phyloP scores from a whole-genome alignment of 2,888 invertebrate genomes.

The Neoaliturus tenellus region DNA sequence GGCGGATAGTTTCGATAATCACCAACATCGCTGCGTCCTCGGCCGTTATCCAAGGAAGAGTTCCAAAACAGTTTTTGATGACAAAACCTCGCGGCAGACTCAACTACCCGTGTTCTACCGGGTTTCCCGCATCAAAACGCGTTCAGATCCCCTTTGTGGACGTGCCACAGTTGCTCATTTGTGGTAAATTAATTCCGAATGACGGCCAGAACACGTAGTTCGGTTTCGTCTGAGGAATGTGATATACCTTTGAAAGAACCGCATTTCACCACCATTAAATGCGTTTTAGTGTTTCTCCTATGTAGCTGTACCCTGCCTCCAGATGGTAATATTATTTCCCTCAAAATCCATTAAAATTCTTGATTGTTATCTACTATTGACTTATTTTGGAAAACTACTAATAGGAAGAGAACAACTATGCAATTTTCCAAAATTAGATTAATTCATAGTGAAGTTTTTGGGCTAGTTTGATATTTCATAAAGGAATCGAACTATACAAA shows the following conservation, averaged over 20 bases:
- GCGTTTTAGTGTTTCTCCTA: not conserved
- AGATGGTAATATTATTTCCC: no score
- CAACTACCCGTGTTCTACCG: conserved; percentile 20
- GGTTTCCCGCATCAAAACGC: conserved; percentile 27
- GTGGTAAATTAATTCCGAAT: conserved; percentile 31
- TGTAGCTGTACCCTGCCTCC: not conserved
- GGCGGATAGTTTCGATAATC: not conserved
- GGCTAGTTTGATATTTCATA: no score
- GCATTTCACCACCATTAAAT: not conserved
- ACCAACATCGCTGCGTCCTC: not conserved
- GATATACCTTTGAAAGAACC: not conserved
- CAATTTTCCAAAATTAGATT: no score
- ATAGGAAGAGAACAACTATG: no score
- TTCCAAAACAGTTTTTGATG: conserved; percentile 15
- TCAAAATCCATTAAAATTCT: no score
- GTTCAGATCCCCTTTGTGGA: not conserved
- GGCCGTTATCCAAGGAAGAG: not conserved
- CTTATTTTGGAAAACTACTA: no score
- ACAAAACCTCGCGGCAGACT: not conserved
- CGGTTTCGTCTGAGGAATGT: not conserved
- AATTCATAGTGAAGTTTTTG: no score
- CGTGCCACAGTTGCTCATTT: conserved; percentile 18
- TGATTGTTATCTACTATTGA: no score
- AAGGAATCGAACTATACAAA: no score
- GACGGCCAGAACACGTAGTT: conserved; percentile 7